A percentile compares a stretch with the other conserved stretches of the same genome.
These are phyloP conservation scores for Prionailurus viverrinus DNA, from an alignment of 2,113 vertebrate genomes.

Conservation along the genomic window DNA sequence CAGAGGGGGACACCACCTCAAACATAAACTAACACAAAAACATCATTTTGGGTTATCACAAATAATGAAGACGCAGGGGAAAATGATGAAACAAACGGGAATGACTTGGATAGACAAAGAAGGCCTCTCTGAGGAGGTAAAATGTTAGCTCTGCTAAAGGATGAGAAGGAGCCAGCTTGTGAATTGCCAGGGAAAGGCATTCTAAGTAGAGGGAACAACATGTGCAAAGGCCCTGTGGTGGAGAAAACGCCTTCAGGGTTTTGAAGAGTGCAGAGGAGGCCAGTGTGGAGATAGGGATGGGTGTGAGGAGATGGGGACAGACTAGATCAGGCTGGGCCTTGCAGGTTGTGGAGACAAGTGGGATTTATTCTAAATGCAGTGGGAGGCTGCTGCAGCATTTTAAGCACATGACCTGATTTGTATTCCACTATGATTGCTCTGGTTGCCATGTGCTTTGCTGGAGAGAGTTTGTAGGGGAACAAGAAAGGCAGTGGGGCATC, in stretches of 20 bases:
- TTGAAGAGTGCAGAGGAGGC: not conserved
- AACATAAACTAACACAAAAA: not conserved
- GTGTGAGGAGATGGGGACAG: not conserved
- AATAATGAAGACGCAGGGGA: not conserved
- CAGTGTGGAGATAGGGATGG: not conserved
- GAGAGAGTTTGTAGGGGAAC: not conserved
- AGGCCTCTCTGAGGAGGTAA: not conserved
- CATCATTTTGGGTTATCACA: not conserved
- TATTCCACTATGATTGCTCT: not conserved
- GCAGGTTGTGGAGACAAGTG: not conserved
- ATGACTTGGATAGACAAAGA: not conserved
- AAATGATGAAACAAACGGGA: not conserved
- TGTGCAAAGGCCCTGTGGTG: not conserved
- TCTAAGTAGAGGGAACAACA: not conserved
- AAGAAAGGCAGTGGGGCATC: not conserved
- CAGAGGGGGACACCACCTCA: not conserved
- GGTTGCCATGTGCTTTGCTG: not conserved
- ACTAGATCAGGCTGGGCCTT: not conserved
- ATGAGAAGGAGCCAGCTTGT: not conserved
- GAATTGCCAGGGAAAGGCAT: not conserved
- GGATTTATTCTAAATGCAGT: not conserved
- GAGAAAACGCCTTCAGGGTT: not conserved
- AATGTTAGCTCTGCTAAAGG: not conserved
- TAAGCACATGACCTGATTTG: not conserved
- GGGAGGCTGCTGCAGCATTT: not conserved